A percentile compares a stretch with the other conserved stretches of the same genome.
Conservation (phyloP, 2,113 vertebrate genomes). For the Micromys minutus region DNA sequence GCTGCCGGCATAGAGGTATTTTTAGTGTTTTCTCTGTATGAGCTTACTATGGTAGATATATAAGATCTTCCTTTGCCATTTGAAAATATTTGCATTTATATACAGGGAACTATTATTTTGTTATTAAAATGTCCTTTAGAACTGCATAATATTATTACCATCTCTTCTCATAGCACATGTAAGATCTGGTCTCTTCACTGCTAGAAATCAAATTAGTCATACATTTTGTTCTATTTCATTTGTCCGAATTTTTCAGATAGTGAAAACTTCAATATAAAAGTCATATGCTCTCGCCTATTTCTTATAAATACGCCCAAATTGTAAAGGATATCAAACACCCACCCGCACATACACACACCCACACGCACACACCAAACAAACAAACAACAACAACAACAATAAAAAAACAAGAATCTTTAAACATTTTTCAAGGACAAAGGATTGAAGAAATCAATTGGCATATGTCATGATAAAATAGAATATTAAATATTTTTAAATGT, state of each 20-base stretch:
- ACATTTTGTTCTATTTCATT: neutral
- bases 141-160: neutral
- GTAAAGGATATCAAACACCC: neutral
- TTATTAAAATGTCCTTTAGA: conserved; percentile 29
- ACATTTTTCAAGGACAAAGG: neutral
- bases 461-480: neutral
- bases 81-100: conserved; percentile 55
- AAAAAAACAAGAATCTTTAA: neutral
- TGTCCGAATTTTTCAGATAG: neutral
- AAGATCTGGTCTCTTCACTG: neutral
- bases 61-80: neutral
- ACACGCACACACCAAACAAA: too few species aligned
- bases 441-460: neutral
- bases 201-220: neutral
- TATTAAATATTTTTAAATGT: neutral
- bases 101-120: neutral
- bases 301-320: neutral
- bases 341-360: too few species aligned
- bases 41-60: conserved; percentile 1
- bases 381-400: too few species aligned
- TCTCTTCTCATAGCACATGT: neutral
- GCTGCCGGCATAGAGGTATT: neutral
- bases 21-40: conserved; percentile 29
- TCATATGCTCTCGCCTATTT: neutral
- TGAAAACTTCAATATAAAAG: neutral